Conservation (phyloP, 1,140 invertebrate species). For the Drosophila sproati region DNA sequence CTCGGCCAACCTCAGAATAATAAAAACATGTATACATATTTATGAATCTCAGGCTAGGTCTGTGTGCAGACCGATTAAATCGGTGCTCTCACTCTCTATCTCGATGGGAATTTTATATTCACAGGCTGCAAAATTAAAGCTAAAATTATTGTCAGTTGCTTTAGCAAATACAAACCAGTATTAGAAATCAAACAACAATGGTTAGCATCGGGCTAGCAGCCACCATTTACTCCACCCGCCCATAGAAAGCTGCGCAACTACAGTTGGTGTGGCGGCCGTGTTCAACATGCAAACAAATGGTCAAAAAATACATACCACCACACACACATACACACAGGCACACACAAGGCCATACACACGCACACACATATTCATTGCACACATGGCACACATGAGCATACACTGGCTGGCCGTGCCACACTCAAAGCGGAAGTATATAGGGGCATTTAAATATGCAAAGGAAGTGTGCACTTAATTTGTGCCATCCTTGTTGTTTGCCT, state of each 20-base stretch:
- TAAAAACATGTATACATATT: conserved; percentile 50
- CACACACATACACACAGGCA: conserved; percentile 31
- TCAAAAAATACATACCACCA: conserved; percentile 72
- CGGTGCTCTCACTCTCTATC: neutral
- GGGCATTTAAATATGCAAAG: conserved; percentile 83
- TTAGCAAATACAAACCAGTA: conserved; percentile 47
- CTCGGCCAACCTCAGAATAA: conserved; percentile 44
- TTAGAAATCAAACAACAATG: conserved; percentile 81
- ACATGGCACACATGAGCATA: conserved; percentile 14
- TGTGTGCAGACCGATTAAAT: conserved; percentile 36
- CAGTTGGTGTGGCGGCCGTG: conserved; percentile 69
- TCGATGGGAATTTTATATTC: neutral
- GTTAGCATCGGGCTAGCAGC: conserved; percentile 11
- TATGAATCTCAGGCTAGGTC: conserved; percentile 20
- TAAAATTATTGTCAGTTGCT: conserved; percentile 67
- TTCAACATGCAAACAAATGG: conserved; percentile 81
- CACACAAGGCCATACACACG: conserved; percentile 1
- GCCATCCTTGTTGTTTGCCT: conserved; percentile 80
- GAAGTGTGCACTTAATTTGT: conserved; percentile 82
- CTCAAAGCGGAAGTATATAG: conserved; percentile 81
- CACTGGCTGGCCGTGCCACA: conserved; percentile 24
- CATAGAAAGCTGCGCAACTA: conserved; percentile 3
- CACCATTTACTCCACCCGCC: conserved; percentile 20
- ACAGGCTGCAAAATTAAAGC: conserved; percentile 24
- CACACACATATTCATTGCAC: conserved; percentile 3